Evolutionary conservation across 1,140 invertebrate genomes (phyloP).

Genomic region (Sinonovacula constricta): DNA sequence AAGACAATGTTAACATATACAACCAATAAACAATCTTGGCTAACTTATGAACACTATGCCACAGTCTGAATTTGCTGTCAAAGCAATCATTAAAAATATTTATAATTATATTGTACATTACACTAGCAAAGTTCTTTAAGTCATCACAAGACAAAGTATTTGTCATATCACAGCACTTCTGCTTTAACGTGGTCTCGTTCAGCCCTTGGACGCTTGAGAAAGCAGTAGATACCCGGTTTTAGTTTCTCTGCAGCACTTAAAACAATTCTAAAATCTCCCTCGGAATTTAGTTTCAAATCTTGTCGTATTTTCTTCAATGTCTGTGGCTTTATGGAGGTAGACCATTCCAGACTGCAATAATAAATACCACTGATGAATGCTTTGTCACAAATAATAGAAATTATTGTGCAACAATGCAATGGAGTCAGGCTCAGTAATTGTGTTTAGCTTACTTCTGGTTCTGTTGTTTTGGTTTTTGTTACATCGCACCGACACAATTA

Average conservation of each 20-base stretch:
- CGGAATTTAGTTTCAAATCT: slow-evolving; percentile 60
- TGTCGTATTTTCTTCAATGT: slow-evolving; percentile 59
- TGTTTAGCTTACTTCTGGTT: background rate
- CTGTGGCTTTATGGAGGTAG: background rate
- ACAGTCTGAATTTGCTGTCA: no score
- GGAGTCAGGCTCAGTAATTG: background rate
- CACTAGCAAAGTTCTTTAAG: no score
- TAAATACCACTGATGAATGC: background rate
- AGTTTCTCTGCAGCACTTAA: slow-evolving; percentile 70
- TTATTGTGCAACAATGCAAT: background rate
- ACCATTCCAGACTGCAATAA: slow-evolving; percentile 29
- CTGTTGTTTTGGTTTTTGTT: background rate
- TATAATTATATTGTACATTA: no score
- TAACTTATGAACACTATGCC: no score
- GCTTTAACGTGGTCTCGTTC: slow-evolving; percentile 17
- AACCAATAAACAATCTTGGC: no score
- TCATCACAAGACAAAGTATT: no score
- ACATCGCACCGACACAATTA: background rate
- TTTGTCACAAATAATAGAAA: background rate
- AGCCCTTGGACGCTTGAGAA: slow-evolving; percentile 48
- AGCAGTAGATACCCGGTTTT: slow-evolving; percentile 68
- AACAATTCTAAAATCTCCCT: slow-evolving; percentile 69
- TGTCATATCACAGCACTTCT: slow-evolving; percentile 1
- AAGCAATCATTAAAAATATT: no score
- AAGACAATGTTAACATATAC: no score